Evolutionary conservation across 1,140 invertebrate species (phyloP), one percentile per base, ranked within the genome.

Genomic region (Solen grandis): DNA sequence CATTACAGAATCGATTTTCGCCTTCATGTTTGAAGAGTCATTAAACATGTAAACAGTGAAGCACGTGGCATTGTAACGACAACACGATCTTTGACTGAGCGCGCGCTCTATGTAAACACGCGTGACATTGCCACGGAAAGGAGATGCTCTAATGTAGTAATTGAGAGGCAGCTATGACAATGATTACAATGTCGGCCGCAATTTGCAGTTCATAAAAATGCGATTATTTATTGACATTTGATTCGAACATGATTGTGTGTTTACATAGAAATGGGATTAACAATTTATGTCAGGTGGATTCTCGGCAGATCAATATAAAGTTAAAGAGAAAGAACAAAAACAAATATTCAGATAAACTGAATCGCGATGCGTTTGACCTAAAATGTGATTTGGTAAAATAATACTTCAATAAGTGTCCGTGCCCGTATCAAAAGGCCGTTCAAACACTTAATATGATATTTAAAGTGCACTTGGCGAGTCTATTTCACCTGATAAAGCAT

Each of bases 11-110:
- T 46, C 41, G 41, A 19, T 19, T 10, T 10, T 8, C 19, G 41
- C 41, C 19, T 46, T n/a, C 10, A 59, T 78, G 27, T 78, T 78
- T 78, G 65, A 38, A 33, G 54, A 59, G 41, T 41, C 75, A 78
- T 78, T 60, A 68, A 4, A 35, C 52, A 29, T 33, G 75, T 78
- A 68, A 78, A 78, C 75, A 78, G 2, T n/a, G 25, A 10, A 36
- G 63, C 75, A 78, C 75, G 65, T 78, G 65, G 31, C 69, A 50
- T 38, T 29, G 25, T 50, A 46, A 59, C 69, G 69, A 78, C 57
- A 57, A 78, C 63, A 54, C 75, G 75, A 68, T 78, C 75, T 78
- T 68, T 78, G 75, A 78, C 75, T 57, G 50, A 50, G 63, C 63
- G 75, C 75, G 63, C 52, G 63, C 52, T 46, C 36, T 54, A 41